Conservation (phyloP, 2,113 vertebrate genomes). For the Pogonocichla stellata region DNA sequence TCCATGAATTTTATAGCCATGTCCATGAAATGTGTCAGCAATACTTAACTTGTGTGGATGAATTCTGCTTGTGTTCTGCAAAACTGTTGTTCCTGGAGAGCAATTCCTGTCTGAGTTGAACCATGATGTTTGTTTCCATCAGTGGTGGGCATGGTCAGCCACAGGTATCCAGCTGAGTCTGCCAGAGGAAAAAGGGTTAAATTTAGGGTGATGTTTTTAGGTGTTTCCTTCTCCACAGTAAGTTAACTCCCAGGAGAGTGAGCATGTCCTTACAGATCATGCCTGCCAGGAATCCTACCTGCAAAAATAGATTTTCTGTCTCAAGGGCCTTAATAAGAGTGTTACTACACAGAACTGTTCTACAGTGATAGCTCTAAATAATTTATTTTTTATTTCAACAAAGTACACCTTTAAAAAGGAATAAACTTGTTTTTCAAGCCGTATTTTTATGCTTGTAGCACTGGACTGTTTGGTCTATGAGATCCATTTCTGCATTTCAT, state of each 20-base stretch:
- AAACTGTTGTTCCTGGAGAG: background rate
- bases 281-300: constrained; percentile 65
- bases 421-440: constrained; percentile 76
- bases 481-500: constrained; percentile 81
- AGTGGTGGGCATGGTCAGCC: background rate
- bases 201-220: constrained; percentile 42
- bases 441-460: constrained; percentile 81
- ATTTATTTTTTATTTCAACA: constrained; percentile 83
- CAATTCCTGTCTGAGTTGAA: background rate
- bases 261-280: constrained; percentile 26
- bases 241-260: constrained; percentile 4
- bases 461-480: constrained; percentile 73
- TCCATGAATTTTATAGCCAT: background rate
- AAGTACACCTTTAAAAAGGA: constrained; percentile 73
- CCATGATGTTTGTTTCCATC: background rate
- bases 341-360: constrained; percentile 74
- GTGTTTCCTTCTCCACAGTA: constrained; percentile 28
- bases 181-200: constrained; percentile 27
- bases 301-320: constrained; percentile 69
- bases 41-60: background rate
- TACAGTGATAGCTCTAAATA: constrained; percentile 78
- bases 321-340: constrained; percentile 79
- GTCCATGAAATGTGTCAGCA: background rate
- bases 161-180: background rate
- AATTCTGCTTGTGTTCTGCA: background rate